Evolutionary conservation across 2,113 vertebrate genomes (phyloP).

Genomic region (Atlantisia rogersi): DNA sequence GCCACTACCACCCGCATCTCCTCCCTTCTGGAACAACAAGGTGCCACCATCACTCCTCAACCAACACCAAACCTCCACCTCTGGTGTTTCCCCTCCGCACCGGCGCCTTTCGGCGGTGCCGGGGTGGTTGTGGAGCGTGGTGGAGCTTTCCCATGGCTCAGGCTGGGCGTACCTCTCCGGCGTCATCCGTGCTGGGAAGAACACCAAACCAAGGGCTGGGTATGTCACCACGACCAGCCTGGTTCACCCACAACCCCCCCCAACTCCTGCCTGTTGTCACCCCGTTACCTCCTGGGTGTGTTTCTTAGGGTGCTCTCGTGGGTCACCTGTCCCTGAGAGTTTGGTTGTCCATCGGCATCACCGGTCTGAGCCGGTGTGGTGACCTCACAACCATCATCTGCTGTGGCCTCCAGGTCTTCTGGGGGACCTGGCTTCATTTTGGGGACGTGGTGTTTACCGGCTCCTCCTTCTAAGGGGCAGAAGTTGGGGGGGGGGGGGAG

Average conservation of each 20-base stretch:
- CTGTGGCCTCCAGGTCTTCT: too few relatives aligned
- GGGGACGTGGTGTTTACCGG: too few relatives aligned
- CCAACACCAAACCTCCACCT: background rate
- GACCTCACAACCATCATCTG: too few relatives aligned
- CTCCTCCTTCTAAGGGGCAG: too few relatives aligned
- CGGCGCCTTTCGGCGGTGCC: background rate
- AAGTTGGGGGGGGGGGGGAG: too few relatives aligned
- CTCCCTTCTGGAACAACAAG: background rate
- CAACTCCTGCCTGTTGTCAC: background rate
- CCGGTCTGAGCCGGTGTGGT: too few relatives aligned
- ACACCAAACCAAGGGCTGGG: accelerated
- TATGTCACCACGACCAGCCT: accelerated
- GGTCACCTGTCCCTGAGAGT: background rate
- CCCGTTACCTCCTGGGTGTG: background rate
- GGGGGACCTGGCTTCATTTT: too few relatives aligned
- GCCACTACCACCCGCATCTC: background rate
- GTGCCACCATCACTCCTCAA: too few relatives aligned
- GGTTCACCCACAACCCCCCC: too few relatives aligned
- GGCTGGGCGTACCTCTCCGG: background rate
- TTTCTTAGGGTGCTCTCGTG: background rate
- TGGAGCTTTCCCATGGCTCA: background rate
- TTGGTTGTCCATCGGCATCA: background rate
- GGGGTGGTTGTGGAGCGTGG: background rate
- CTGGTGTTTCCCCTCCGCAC: too few relatives aligned
- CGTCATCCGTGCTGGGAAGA: background rate